Evolutionary conservation across 2,797 vertebrate species (phyloP).

Genomic region (Ciconia nigra): DNA sequence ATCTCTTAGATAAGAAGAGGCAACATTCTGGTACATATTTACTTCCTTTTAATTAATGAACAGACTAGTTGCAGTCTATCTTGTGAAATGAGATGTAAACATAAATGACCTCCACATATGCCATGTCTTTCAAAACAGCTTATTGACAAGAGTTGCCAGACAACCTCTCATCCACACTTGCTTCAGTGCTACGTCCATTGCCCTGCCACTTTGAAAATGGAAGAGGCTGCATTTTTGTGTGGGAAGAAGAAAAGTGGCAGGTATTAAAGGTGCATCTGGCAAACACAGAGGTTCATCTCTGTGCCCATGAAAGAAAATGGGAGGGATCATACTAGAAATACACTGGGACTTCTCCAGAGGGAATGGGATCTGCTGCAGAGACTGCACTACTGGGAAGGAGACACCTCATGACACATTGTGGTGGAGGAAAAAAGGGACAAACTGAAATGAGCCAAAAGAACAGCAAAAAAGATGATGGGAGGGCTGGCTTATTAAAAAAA

Average conservation of each 20-base stretch:
- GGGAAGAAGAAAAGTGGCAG: not conserved
- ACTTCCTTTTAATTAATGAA: conserved; percentile 30
- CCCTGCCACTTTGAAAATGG: not conserved
- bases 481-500: not conserved
- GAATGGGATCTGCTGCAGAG: not conserved
- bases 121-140: not conserved
- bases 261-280: not conserved
- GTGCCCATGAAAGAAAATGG: not conserved
- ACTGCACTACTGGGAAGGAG: not conserved
- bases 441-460: not conserved
- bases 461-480: not conserved
- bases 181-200: not conserved
- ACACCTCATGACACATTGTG: fast-evolving
- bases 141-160: not conserved
- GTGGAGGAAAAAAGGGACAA: not conserved
- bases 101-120: not conserved
- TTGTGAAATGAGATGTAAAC: not conserved
- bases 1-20: not conserved
- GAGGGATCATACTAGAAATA: not conserved
- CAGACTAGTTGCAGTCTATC: not conserved
- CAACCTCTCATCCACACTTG: not conserved
- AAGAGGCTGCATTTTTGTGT: not conserved
- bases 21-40: not conserved
- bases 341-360: not conserved
- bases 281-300: not conserved